These are phyloP conservation scores for Neosilurus hyrtlii DNA, from an alignment of 2,797 vertebrate genomes.

Conservation along the genomic window DNA sequence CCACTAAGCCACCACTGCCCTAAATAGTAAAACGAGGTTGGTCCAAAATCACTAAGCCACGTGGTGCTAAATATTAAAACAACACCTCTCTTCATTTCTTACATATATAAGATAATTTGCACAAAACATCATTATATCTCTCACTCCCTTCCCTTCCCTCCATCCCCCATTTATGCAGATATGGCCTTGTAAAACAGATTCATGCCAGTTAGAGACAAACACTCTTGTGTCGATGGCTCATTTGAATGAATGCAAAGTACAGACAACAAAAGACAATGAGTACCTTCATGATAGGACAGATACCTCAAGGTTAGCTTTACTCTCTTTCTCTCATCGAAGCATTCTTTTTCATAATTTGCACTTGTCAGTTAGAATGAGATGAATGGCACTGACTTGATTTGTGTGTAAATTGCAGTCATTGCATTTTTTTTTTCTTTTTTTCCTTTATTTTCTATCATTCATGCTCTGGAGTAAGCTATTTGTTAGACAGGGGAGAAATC, in stretches of 20 bases:
- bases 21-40: neutral
- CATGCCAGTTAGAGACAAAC: conserved; percentile 39
- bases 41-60: neutral
- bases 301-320: conserved; percentile 27
- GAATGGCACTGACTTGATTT: conserved; percentile 26
- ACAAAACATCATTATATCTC: conserved; percentile 16
- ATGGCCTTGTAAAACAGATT: conserved; percentile 31
- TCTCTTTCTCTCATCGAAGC: conserved; percentile 6
- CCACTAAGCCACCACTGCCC: no score
- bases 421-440: conserved; percentile 21
- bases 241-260: conserved; percentile 44
- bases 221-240: conserved; percentile 24
- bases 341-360: conserved; percentile 10
- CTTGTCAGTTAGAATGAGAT: conserved; percentile 37
- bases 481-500: conserved; percentile 7
- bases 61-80: neutral
- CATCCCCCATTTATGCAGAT: conserved; percentile 12
- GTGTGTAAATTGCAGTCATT: conserved; percentile 38
- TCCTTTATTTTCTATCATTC: conserved; percentile 20
- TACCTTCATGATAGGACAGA: conserved; percentile 35
- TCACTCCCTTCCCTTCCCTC: neutral
- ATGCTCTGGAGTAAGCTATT: neutral
- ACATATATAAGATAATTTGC: neutral
- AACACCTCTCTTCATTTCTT: neutral
- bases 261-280: conserved; percentile 49